phyloP scores from a whole-genome alignment of 2,797 vertebrate species.

The Peromyscus nudipes region DNA sequence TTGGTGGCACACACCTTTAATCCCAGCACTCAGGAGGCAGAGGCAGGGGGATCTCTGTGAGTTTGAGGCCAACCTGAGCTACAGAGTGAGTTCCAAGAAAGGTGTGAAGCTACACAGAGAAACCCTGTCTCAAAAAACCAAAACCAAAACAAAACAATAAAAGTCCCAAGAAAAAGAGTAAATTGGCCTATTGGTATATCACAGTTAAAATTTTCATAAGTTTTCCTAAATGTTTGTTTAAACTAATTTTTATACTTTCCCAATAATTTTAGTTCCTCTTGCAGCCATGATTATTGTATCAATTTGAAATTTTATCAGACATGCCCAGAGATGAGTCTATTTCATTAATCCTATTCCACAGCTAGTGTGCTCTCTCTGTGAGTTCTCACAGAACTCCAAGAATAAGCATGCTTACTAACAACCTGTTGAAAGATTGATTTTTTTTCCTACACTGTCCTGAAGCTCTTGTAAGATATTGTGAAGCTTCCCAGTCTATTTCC shows the following conservation, averaged over 20 bases:
- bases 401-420: not conserved
- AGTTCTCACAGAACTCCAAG: not conserved
- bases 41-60: no score
- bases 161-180: no score
- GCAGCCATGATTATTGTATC: not conserved
- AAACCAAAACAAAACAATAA: no score
- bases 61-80: no score
- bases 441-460: not conserved
- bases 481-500: not conserved
- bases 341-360: constrained; percentile 9
- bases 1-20: no score
- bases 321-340: not conserved
- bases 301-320: not conserved
- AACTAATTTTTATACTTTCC: not conserved
- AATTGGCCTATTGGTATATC: no score
- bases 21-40: no score
- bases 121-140: no score
- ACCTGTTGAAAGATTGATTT: not conserved
- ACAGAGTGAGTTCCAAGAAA: no score
- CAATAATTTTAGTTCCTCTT: not conserved
- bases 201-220: no score
- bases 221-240: no score
- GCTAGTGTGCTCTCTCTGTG: not conserved
- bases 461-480: not conserved
- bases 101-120: no score